Base-by-base conservation (phyloP, 2,888 invertebrate genomes). In the Miltochrista miniata region DNA sequence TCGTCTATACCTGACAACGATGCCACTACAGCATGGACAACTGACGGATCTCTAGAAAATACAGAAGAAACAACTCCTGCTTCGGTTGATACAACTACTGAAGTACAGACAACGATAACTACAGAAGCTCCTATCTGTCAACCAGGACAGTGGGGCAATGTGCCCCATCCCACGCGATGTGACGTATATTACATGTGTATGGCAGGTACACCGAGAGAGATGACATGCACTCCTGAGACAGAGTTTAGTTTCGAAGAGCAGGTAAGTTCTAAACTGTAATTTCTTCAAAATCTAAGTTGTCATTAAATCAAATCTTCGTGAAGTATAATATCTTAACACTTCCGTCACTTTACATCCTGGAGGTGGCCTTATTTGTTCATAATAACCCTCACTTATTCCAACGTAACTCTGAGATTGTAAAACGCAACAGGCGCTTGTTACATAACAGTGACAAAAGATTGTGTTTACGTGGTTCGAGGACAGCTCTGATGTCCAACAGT, bases 91-190 rank as follows among this genome's bases (percentile, higher is more conserved):
- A 14, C 37, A 1, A 10, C 15, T 4, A 18, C 15, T 12, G 39
- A 24, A 13, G 8, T 24, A 8, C 9, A 8, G 8, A 13, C 30
- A 9, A 41, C 41, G 11, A 13, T 31, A 7, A 36, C 45, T 2
- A 15, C 35, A 5, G 13, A 11, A 29, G 30, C 41, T 3, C 13
- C 45, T 34, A 10, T 51, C 5, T 61, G 61, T 31, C 48, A 48
- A 13, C 11, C 36, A 0, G 31, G 38, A 37, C n/a, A 12, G 0
- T 9, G 15, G 15, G 56, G 55, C 2, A 58, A 52, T 9, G 53
- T 67, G 1, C 44, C 59, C 2, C 55, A 63, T n/a, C 57, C 63
- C 0, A 41, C 46, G 0, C 45, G 46, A 8, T 67, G 67, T 18
- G 42, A 56, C 7, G 55, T 50, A 0, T 67, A 54, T 45, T 66